Base-by-base conservation (phyloP, 1,140 invertebrate species). In the Euura lappo region DNA sequence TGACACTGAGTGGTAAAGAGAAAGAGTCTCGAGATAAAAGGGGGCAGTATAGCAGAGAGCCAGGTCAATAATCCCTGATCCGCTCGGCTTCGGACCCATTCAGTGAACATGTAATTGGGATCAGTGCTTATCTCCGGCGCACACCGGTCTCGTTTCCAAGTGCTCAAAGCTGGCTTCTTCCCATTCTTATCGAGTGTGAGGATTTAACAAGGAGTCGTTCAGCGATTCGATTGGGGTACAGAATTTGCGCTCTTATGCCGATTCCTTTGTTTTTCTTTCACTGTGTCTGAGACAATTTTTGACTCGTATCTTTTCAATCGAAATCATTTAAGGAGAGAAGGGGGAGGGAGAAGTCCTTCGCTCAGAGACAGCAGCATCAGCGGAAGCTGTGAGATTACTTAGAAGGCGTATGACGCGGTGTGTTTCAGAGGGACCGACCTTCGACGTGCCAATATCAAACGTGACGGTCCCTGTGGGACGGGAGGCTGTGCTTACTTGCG, bases 341-440 rank as follows among this genome's bases (percentile, higher is more conserved):
- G 28, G 28, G 28, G 28, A 28, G 28, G 28, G 28, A 28, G 28
- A 28, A 28, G 28, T 28, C 28, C 28, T 28, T 28, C 28, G 28
- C 28, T 28, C 28, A 28, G 28, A 28, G 28, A 28, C 28, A 28
- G 28, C 28, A 28, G 28, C 51, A 60, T 11, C 3, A 60, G 8
- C 8, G 51, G 51, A 60, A 60, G 51, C 51, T n/a, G 13, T 71
- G 42, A 66, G 64, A 45, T 73, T 79, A 76, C 65, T 77, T 73
- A 78, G 46, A 77, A 76, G 71, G 73, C 73, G 74, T 80, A 72
- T 68, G 67, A 73, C 75, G 71, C 75, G 71, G 80, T 89, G 81
- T 86, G 86, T 92, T 91, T 80, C 89, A 92, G 92, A 92, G 80
- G 87, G 88, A 78, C 92, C 93, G 72, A 90, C 89, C 77, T 92